Percentiles rank a stretch among this genome's conserved stretches.
Evolutionary conservation across 2,113 vertebrate species (phyloP).

Genomic region (Pseudorasbora parva): DNA sequence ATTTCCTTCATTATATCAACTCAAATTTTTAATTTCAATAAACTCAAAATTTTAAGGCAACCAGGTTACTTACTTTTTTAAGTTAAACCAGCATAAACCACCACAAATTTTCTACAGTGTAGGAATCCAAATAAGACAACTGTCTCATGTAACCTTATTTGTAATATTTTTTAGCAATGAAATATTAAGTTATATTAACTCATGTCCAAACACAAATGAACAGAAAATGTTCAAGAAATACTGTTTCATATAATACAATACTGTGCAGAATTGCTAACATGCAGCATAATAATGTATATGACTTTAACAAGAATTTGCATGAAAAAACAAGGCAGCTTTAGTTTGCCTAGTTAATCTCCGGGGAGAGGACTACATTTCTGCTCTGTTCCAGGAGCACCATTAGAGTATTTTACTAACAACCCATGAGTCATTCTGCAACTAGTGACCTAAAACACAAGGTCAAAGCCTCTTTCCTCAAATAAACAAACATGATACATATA

Average conservation of each 20-base stretch:
- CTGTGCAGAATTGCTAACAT: background rate
- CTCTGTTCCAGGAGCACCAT: background rate
- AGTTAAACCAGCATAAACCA: too few species aligned
- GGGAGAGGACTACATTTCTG: background rate
- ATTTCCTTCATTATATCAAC: too few species aligned
- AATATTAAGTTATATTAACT: background rate
- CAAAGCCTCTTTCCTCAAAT: background rate
- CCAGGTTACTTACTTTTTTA: too few species aligned
- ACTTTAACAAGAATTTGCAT: background rate
- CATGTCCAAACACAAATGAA: background rate
- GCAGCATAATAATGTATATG: background rate
- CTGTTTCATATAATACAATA: background rate
- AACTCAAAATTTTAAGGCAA: too few species aligned
- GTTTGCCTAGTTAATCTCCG: background rate
- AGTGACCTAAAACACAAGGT: background rate
- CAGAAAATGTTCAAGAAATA: background rate
- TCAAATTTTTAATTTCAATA: too few species aligned
- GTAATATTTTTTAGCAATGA: background rate
- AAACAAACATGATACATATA: too few species aligned
- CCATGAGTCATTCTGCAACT: background rate
- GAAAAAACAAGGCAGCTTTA: background rate
- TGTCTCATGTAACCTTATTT: background rate
- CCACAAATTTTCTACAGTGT: too few species aligned
- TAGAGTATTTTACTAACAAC: background rate
- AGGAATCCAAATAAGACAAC: too few species aligned